Evolutionary conservation across 1,140 invertebrate species (phyloP).

Genomic region (Leptinotarsa defecta): DNA sequence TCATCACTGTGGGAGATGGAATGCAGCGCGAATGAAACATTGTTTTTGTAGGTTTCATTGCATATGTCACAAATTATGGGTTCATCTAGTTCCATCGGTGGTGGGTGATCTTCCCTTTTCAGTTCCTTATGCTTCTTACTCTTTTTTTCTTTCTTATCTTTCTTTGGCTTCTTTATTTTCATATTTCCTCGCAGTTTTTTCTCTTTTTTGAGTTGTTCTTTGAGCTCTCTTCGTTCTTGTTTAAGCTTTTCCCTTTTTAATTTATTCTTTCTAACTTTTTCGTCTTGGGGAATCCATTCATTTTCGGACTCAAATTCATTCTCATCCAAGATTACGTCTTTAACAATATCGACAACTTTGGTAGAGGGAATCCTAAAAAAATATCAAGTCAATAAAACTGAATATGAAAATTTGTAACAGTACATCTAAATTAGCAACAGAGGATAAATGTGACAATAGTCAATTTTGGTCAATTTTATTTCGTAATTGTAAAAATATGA

Average conservation of each 20-base stretch:
- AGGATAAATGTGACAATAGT: too few species aligned
- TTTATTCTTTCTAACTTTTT: conserved; percentile 55
- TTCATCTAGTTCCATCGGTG: conserved; percentile 57
- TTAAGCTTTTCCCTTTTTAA: conserved; percentile 14
- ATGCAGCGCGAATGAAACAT: conserved; percentile 47
- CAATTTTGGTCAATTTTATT: too few species aligned
- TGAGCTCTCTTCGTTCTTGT: conserved; percentile 3
- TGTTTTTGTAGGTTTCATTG: conserved; percentile 49
- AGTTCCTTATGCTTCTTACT: conserved; percentile 19
- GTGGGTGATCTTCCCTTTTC: conserved; percentile 54
- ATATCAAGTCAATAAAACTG: too few species aligned
- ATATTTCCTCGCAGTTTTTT: background rate
- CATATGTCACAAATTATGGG: conserved; percentile 51
- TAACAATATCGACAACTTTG: too few species aligned
- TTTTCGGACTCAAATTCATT: conserved; percentile 19
- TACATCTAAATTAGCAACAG: too few species aligned
- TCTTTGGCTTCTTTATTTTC: conserved; percentile 25
- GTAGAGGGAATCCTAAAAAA: too few species aligned
- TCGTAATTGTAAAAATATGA: too few species aligned
- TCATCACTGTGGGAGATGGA: conserved; percentile 52
- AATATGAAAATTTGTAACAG: too few species aligned
- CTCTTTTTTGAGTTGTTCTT: conserved; percentile 18
- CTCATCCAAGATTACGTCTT: conserved; percentile 1
- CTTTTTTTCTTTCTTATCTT: conserved; percentile 27
- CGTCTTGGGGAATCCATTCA: conserved; percentile 29